These are phyloP conservation scores for Eilema depressum DNA, from an alignment of 2,888 invertebrate genomes.

Conservation along the genomic window DNA sequence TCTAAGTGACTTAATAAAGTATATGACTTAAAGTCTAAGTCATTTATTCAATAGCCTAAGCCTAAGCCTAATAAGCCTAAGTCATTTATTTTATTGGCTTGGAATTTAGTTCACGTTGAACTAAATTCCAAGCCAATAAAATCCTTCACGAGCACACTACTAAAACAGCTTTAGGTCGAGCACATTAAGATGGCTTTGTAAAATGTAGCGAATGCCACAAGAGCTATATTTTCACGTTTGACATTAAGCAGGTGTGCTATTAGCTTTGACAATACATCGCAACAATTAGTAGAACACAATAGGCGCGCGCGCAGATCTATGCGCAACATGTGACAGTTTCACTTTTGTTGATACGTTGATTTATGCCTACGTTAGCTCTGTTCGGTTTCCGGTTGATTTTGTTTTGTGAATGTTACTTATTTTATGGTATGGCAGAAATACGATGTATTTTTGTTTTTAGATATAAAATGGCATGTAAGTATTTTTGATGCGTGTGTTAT, in stretches of 20 bases:
- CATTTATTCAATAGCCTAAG: not conserved
- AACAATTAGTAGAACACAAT: conserved; percentile 63
- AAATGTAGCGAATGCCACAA: conserved; percentile 7
- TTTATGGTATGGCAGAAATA: not conserved
- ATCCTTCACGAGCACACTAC: not conserved
- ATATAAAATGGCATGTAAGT: no score
- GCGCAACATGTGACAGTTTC: conserved; percentile 54
- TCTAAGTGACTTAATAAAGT: not conserved
- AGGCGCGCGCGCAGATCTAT: conserved; percentile 60
- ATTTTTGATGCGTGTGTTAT: no score
- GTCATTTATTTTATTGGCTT: not conserved
- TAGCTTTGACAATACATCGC: conserved; percentile 57
- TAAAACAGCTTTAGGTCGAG: not conserved
- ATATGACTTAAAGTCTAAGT: not conserved
- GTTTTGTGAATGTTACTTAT: conserved; percentile 15
- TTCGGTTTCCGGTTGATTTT: conserved; percentile 31
- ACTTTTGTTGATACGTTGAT: conserved; percentile 51
- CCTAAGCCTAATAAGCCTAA: not conserved
- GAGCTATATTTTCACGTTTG: conserved; percentile 20
- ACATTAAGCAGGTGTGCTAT: conserved; percentile 59
- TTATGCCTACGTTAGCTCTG: conserved; percentile 28
- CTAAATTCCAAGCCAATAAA: not conserved
- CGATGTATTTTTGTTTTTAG: not conserved
- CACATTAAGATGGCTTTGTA: not conserved
- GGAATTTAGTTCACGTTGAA: no score